These are phyloP conservation scores for Parotocinclus haroldoi DNA, from an alignment of 2,797 vertebrate genomes.

Conservation along the genomic window DNA sequence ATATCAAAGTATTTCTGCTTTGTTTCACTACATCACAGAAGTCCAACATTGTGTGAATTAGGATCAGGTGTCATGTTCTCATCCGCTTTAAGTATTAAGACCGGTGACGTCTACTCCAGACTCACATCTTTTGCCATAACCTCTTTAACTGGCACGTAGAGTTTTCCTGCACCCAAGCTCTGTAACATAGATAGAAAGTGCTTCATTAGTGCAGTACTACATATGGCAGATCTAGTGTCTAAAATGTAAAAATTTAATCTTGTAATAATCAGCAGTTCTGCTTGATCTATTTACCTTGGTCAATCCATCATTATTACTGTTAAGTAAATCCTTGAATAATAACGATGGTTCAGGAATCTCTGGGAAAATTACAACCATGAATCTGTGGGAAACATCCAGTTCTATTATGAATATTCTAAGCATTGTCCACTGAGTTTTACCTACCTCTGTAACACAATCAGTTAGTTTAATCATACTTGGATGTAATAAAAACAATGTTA, in stretches of 20 bases:
- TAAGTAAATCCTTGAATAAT: slow-evolving; percentile 47
- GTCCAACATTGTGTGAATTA: neutral
- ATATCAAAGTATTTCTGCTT: no score
- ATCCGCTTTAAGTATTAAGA: neutral
- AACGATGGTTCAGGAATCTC: slow-evolving; percentile 52
- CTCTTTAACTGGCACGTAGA: slow-evolving; percentile 34
- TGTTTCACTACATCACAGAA: no score
- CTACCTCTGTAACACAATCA: no score
- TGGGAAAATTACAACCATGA: slow-evolving; percentile 47
- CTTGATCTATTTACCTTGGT: slow-evolving; percentile 3
- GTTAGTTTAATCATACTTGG: no score
- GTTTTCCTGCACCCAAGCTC: slow-evolving; percentile 6
- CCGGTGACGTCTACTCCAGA: neutral
- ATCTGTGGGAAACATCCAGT: slow-evolving; percentile 40
- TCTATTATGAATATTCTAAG: neutral
- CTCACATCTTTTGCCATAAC: slow-evolving; percentile 7
- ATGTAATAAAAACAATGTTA: no score
- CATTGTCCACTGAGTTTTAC: no score
- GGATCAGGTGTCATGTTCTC: neutral
- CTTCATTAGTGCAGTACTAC: neutral
- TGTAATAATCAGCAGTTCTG: no score
- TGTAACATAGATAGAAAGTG: slow-evolving; percentile 3
- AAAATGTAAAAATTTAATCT: no score
- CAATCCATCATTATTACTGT: slow-evolving; percentile 56
- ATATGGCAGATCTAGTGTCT: neutral